Evolutionary conservation across 2,797 vertebrate species (phyloP), one percentile per base, ranked within the genome.

Genomic region (Avahi laniger): DNA sequence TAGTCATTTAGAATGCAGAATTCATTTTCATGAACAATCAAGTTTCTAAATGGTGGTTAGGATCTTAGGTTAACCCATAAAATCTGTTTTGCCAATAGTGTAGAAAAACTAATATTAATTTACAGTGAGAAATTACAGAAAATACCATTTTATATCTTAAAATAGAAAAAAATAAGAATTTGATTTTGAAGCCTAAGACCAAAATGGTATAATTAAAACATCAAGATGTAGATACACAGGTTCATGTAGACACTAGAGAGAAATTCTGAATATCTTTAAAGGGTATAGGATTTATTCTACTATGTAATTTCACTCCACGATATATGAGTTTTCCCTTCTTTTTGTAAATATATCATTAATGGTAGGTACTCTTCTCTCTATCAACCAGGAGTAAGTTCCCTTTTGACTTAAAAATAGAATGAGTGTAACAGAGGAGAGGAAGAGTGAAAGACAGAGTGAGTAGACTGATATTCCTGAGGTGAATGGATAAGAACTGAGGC

Each of bases 1-100:
- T 93, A 95, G 26, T 78, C 46, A 48, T 80, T 82, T 75, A 86
- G 52, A 63, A 35, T 20, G 10, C 26, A 86, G 15, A 94, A 46
- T 61, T 95, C 17, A 72, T 89, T 93, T 97, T 86, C 8, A 80
- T 90, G 48, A 95, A 82, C 18, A 92, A 46, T 82, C n/a, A 67
- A 35, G 52, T 75, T 94, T 79, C 54, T 96, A 95, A 75, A 80
- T 94, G 61, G 4, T 67, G 33, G 4, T 61, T 95, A 33, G 9
- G 6, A 43, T 94, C 33, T 92, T 92, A 67, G 3, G 4, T 94
- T 94, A 88, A 13, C 10, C 46, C 12, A 46, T 82, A 91, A 87
- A 88, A 65, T 92, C 61, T 93, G 20, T 88, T 92, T 92, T 80
- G 17, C 24, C 9, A 14, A 11, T 79, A 65, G 4, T 73, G 0